Evolutionary conservation across 2,113 vertebrate species (phyloP).

Genomic region (Tragelaphus scriptus): DNA sequence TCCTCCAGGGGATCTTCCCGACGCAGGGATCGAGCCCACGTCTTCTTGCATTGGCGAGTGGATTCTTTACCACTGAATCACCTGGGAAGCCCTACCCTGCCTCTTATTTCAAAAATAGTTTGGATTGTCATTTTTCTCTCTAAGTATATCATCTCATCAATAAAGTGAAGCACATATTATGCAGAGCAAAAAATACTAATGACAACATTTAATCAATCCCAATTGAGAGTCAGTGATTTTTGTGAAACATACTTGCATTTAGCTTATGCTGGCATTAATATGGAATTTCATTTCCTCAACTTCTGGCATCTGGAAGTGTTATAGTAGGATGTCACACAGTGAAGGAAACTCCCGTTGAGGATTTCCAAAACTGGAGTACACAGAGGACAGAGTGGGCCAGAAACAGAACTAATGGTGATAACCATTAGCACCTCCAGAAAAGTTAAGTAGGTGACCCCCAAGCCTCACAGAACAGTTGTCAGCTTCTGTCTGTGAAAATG

Average conservation of each 20-base stretch:
- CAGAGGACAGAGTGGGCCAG: background rate
- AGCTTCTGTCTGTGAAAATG: background rate
- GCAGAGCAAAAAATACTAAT: background rate
- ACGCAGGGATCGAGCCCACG: fast-evolving
- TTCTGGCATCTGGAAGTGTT: background rate
- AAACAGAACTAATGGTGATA: background rate
- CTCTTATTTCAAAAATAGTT: background rate
- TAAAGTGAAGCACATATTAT: background rate
- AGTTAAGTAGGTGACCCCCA: background rate
- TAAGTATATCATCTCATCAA: background rate
- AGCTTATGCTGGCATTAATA: background rate
- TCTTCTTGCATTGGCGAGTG: background rate
- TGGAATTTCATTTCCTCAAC: constrained; percentile 42
- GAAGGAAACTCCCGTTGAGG: background rate
- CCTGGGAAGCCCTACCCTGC: background rate
- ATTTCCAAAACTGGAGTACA: background rate
- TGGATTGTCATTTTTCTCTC: constrained; percentile 8
- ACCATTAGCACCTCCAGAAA: background rate
- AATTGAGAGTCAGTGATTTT: background rate
- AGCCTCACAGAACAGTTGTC: background rate
- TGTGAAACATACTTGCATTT: background rate
- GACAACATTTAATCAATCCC: background rate
- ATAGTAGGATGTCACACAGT: background rate
- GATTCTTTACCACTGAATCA: background rate
- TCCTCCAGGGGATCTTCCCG: background rate